Evolutionary conservation across 2,888 invertebrate species (phyloP).

Genomic region (Drosophila phalerata): DNA sequence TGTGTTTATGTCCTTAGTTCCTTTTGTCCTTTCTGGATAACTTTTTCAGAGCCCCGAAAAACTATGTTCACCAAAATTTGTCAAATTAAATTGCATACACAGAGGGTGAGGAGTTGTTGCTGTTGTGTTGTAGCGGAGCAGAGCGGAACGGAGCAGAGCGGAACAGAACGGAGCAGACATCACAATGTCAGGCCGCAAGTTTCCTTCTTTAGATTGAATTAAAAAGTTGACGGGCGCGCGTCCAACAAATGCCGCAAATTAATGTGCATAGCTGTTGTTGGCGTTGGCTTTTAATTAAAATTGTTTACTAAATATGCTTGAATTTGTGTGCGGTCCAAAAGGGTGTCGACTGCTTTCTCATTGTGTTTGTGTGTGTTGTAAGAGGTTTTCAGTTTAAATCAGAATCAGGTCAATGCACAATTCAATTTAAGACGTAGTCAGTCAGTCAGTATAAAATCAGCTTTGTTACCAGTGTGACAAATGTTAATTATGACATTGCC

Average conservation of each 20-base stretch:
- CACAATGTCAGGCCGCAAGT: conserved; percentile 53
- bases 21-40: conserved; percentile 34
- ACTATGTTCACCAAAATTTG: conserved; percentile 77
- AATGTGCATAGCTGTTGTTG: conserved; percentile 68
- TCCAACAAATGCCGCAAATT: conserved; percentile 74
- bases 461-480: conserved; percentile 63
- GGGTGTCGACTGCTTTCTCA: conserved; percentile 20
- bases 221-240: conserved; percentile 71
- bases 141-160: no score
- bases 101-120: conserved; percentile 32
- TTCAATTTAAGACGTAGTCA: conserved; percentile 55
- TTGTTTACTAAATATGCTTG: conserved; percentile 77
- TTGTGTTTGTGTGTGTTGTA: conserved; percentile 19
- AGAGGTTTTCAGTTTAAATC: conserved; percentile 48
- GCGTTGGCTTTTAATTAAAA: conserved; percentile 72
- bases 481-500: conserved; percentile 71
- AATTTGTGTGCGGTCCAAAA: conserved; percentile 59
- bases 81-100: conserved; percentile 80
- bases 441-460: conserved; percentile 45
- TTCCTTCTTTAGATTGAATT: conserved; percentile 74
- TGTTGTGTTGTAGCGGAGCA: conserved; percentile 23
- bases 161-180: conserved; percentile 19
- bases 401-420: conserved; percentile 77
- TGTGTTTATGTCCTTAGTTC: conserved; percentile 10
- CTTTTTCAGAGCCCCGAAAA: conserved; percentile 48